These are phyloP conservation scores for Cynopterus brachyotis DNA, from an alignment of 2,113 vertebrate genomes.

Conservation along the genomic window DNA sequence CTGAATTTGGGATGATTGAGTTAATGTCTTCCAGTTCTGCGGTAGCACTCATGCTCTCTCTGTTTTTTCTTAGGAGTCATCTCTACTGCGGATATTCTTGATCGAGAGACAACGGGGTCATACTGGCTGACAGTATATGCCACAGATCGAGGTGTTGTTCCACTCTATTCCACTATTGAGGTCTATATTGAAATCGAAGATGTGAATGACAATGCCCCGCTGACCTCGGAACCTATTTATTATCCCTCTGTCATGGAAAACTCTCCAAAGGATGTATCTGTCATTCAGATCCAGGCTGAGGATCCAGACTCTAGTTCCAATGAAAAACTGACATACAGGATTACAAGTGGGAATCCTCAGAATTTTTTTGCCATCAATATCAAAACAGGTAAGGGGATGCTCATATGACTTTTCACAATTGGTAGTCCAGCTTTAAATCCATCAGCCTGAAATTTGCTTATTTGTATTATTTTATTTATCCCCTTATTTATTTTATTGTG, in stretches of 20 bases:
- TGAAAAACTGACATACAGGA: conserved; percentile 90
- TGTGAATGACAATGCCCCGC: conserved; percentile 96
- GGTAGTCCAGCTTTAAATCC: neutral
- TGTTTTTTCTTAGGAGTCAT: conserved; percentile 88
- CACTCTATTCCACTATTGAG: conserved; percentile 92
- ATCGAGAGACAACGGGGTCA: conserved; percentile 93
- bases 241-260: conserved; percentile 92
- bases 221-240: conserved; percentile 95
- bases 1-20: neutral
- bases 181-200: conserved; percentile 97
- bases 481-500: neutral
- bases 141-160: conserved; percentile 94
- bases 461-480: neutral
- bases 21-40: neutral
- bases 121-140: conserved; percentile 98
- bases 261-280: conserved; percentile 93
- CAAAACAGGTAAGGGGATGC: conserved; percentile 89
- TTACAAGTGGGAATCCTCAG: conserved; percentile 97
- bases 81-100: conserved; percentile 94
- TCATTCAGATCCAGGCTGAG: conserved; percentile 95
- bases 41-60: conserved; percentile 26
- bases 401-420: neutral
- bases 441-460: neutral
- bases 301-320: conserved; percentile 91
- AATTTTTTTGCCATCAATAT: conserved; percentile 96